phyloP scores from a whole-genome alignment of 30 jellyfish, hydroid and myxozoan genomes.

The Chrysaora quinquecirrha region DNA sequence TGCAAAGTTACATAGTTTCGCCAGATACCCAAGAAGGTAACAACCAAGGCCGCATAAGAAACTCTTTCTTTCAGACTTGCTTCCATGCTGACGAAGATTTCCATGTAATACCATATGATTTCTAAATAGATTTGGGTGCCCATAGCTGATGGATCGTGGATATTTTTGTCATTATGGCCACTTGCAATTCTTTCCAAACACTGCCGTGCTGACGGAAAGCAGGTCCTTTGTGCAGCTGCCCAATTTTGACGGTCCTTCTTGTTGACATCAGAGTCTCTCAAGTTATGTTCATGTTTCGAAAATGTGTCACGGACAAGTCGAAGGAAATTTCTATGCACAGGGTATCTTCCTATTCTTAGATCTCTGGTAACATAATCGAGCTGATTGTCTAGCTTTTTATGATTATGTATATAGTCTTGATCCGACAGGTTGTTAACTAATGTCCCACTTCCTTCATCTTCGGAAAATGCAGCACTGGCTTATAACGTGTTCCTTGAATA shows the following conservation, averaged over 20 bases:
- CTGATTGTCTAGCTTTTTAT: conserved; percentile 15
- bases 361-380: conserved; percentile 15
- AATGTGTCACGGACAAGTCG: conserved; percentile 15
- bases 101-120: not conserved
- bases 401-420: conserved; percentile 9
- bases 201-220: no score
- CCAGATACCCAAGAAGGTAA: conserved; percentile 1
- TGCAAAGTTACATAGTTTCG: not conserved
- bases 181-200: no score
- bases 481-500: no score
- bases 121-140: not conserved
- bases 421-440: not conserved
- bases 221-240: conserved; percentile 16
- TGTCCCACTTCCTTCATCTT: not conserved
- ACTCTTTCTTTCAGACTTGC: not conserved
- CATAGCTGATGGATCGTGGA: not conserved
- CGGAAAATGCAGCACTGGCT: not conserved
- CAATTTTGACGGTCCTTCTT: conserved; percentile 12
- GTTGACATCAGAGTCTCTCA: conserved; percentile 6
- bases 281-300: conserved; percentile 9
- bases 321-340: conserved; percentile 2
- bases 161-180: no score
- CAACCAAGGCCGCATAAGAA: not conserved
- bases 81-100: not conserved
- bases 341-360: conserved; percentile 6